phyloP scores from a whole-genome alignment of 2,888 invertebrate species.

The Synergus gifuensis region DNA sequence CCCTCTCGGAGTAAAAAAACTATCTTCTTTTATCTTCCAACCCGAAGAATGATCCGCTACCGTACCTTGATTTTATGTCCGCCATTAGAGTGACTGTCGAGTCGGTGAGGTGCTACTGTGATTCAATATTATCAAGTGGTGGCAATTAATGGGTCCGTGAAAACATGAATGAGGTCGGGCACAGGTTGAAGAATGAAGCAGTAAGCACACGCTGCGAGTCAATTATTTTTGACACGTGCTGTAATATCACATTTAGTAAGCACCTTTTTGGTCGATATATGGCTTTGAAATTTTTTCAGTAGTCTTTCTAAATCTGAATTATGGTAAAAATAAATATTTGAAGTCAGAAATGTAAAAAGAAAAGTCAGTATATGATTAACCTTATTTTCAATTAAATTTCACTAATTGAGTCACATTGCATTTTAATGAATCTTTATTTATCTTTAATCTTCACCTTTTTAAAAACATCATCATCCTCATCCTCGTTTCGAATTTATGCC shows the following conservation, averaged over 20 bases:
- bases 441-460: slow-evolving; percentile 39
- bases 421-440: slow-evolving; percentile 36
- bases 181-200: not conserved
- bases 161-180: slow-evolving; percentile 52
- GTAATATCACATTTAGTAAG: not conserved
- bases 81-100: slow-evolving; percentile 62
- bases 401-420: not conserved
- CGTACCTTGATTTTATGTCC: slow-evolving; percentile 58
- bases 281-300: not conserved
- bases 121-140: slow-evolving; percentile 62
- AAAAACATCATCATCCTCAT: slow-evolving; percentile 39
- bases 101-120: slow-evolving; percentile 59
- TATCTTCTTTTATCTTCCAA: slow-evolving; percentile 47
- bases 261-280: not conserved
- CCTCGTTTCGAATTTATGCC: slow-evolving; percentile 51
- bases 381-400: too few relatives aligned
- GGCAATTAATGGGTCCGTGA: slow-evolving; percentile 62
- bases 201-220: slow-evolving; percentile 18
- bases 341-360: not conserved
- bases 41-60: slow-evolving; percentile 51
- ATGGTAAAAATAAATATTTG: not conserved
- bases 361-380: too few relatives aligned
- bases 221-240: not conserved
- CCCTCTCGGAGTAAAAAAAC: slow-evolving; percentile 59
- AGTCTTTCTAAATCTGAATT: not conserved